Conservation (phyloP, 1,140 invertebrate species). For the Drosophila ficusphila region DNA sequence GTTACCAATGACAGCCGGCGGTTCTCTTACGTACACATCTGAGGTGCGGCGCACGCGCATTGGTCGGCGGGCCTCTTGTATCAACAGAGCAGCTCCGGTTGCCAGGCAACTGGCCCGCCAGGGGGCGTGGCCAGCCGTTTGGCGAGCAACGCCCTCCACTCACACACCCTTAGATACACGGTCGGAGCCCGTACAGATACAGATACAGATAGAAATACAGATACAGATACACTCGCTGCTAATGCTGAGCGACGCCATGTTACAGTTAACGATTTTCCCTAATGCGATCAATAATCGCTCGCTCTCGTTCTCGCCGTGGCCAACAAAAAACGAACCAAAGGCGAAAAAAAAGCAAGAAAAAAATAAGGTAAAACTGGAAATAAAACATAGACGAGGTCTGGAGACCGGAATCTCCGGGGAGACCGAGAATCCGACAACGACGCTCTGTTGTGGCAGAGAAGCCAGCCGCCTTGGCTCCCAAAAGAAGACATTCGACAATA, state of each 20-base stretch:
- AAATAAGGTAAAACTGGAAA: background rate
- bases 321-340: constrained; percentile 4
- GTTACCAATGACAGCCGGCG: constrained; percentile 62
- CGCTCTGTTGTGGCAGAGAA: constrained; percentile 72
- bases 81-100: constrained; percentile 65
- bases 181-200: no score
- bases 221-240: constrained; percentile 17
- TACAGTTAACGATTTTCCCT: constrained; percentile 82
- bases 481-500: constrained; percentile 69
- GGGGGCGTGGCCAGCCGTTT: constrained; percentile 51
- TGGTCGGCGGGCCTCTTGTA: constrained; percentile 67
- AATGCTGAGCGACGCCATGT: constrained; percentile 80
- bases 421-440: background rate
- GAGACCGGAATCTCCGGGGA: constrained; percentile 10
- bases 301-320: constrained; percentile 50
- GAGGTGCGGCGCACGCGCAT: constrained; percentile 67
- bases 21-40: constrained; percentile 77
- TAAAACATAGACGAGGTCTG: constrained; percentile 23
- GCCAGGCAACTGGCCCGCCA: constrained; percentile 57
- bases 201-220: background rate
- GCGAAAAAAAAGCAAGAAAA: background rate
- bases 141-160: constrained; percentile 53
- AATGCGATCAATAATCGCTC: constrained; percentile 79
- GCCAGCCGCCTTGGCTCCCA: constrained; percentile 44
- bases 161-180: background rate